These are phyloP conservation scores for Ophonus ardosiacus DNA, from an alignment of 2,888 invertebrate genomes.

Conservation along the genomic window DNA sequence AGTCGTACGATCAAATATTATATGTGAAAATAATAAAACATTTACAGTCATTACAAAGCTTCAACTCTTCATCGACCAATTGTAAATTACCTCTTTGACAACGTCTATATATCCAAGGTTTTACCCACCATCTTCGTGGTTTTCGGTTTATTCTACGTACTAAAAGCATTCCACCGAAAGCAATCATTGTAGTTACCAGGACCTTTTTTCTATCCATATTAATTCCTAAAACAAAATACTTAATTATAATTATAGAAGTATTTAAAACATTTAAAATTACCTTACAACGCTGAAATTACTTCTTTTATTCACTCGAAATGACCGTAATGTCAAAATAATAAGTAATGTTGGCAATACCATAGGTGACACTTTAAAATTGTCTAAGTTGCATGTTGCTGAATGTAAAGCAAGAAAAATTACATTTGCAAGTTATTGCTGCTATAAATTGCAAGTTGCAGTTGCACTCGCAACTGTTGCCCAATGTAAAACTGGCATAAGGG, in stretches of 20 bases:
- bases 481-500: slow-evolving; percentile 58
- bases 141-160: neutral
- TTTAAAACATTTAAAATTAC: no score
- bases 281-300: no score
- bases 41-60: no score
- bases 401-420: no score
- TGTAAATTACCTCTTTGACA: neutral
- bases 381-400: neutral
- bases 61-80: neutral
- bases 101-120: neutral
- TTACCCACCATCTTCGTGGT: neutral
- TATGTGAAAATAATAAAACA: no score
- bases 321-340: neutral
- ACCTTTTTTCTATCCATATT: neutral
- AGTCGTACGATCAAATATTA: no score
- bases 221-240: neutral
- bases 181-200: neutral
- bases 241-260: no score
- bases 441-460: neutral
- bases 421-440: no score
- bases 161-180: neutral
- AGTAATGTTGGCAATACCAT: neutral
- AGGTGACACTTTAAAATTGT: neutral
- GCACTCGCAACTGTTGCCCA: neutral
- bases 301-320: neutral